These are phyloP conservation scores for Diorhabda sublineata DNA, from an alignment of 1,140 invertebrate genomes.

Conservation along the genomic window DNA sequence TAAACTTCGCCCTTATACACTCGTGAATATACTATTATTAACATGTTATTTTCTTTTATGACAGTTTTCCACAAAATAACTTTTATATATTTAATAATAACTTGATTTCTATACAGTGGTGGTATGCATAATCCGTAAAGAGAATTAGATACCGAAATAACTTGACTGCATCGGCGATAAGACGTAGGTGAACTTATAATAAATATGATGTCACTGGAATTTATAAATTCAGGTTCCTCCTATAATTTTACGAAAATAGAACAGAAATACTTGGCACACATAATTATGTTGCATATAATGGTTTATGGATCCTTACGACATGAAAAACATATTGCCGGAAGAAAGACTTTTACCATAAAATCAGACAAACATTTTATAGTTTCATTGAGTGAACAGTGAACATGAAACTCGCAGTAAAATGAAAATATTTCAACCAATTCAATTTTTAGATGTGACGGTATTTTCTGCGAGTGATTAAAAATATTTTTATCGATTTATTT, in stretches of 20 bases:
- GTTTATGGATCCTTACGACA: not conserved
- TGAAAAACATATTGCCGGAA: not conserved
- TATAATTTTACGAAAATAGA: not conserved
- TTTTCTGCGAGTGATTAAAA: too few species aligned
- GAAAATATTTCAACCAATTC: too few species aligned
- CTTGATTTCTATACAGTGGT: not conserved
- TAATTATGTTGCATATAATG: not conserved
- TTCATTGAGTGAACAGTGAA: too few species aligned
- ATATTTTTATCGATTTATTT: too few species aligned
- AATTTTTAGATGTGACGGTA: too few species aligned
- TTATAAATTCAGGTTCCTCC: not conserved
- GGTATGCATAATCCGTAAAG: not conserved
- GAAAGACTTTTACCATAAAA: not conserved
- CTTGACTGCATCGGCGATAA: not conserved
- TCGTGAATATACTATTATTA: not conserved
- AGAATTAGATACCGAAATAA: not conserved
- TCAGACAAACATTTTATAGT: too few species aligned
- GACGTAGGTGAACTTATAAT: not conserved
- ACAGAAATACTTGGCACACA: not conserved
- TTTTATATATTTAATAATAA: not conserved
- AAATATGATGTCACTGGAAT: not conserved
- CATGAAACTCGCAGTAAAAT: too few species aligned
- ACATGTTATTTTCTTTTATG: not conserved
- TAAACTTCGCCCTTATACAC: not conserved
- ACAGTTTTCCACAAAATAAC: not conserved